phyloP scores from a whole-genome alignment of 2,888 invertebrate species.

The Prostheceraeus crozeri region DNA sequence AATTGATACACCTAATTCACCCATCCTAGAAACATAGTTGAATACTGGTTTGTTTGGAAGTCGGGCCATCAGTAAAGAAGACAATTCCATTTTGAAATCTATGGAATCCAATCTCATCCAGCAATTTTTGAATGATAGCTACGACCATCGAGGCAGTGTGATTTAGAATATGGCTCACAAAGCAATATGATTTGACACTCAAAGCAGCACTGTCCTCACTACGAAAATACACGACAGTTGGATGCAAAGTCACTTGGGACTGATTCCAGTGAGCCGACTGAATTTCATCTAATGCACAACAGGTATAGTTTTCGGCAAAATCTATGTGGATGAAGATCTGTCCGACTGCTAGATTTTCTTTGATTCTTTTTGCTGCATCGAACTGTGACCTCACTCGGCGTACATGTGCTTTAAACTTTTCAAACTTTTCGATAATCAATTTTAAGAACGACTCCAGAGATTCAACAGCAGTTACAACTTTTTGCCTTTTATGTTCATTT shows the following conservation, averaged over 20 bases:
- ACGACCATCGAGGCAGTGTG: conserved; percentile 32
- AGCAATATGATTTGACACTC: conserved; percentile 13
- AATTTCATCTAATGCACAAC: neutral
- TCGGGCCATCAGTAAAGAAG: conserved; percentile 32
- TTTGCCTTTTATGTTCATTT: no score
- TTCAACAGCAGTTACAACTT: no score
- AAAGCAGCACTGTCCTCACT: neutral
- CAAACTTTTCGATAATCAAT: no score
- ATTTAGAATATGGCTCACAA: conserved; percentile 17
- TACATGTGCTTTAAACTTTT: no score
- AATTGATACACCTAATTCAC: no score
- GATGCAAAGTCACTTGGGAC: conserved; percentile 27
- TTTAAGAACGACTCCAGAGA: no score
- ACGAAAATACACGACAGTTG: conserved; percentile 26
- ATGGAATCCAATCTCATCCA: conserved; percentile 12
- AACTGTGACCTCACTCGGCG: no score
- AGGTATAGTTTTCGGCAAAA: conserved; percentile 15
- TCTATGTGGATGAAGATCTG: conserved; percentile 33
- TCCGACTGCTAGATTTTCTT: conserved; percentile 37
- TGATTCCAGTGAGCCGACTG: conserved; percentile 20
- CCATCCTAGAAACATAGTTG: no score
- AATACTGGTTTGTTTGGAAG: no score
- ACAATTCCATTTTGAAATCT: no score
- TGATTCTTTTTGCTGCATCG: conserved; percentile 36
- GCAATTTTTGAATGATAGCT: conserved; percentile 5